Percentiles rank a stretch among this genome's conserved stretches.
Conservation (phyloP, 2,888 invertebrate species). For the Nysson spinosus region DNA sequence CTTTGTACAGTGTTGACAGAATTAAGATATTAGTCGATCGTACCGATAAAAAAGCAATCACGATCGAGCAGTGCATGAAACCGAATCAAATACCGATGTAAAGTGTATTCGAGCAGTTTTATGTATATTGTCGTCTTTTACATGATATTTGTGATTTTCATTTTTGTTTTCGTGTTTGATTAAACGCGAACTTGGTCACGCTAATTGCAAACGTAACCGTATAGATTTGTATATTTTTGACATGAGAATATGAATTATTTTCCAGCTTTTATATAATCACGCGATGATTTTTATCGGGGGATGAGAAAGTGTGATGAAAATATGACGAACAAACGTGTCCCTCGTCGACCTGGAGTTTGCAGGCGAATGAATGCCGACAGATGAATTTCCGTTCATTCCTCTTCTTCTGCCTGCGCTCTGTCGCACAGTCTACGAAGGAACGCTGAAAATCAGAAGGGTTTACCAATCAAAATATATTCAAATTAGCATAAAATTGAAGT, state of each 20-base stretch:
- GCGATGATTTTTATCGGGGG: conserved; percentile 23
- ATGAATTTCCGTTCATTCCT: conserved; percentile 28
- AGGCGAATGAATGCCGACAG: conserved; percentile 29
- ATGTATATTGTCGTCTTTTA: conserved; percentile 12
- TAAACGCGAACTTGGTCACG: too few relatives aligned
- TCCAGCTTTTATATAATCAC: conserved; percentile 4
- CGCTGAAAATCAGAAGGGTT: conserved; percentile 73
- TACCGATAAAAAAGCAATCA: conserved; percentile 13
- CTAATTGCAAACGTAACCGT: too few relatives aligned
- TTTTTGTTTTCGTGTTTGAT: conserved; percentile 7
- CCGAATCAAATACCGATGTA: conserved; percentile 58
- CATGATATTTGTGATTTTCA: background rate
- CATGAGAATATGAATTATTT: too few relatives aligned
- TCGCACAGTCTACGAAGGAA: conserved; percentile 93
- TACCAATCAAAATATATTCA: background rate
- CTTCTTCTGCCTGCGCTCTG: conserved; percentile 72
- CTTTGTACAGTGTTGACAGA: conserved; percentile 62
- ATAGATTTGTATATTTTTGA: too few relatives aligned
- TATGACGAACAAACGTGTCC: conserved; percentile 50
- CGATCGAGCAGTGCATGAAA: conserved; percentile 56
- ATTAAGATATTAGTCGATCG: conserved; percentile 13
- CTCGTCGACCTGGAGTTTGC: conserved; percentile 45
- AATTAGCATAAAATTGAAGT: background rate
- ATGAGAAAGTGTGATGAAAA: conserved; percentile 43
- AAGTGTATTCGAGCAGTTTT: conserved; percentile 12